Conservation (phyloP, 2,888 invertebrate genomes). For the Crossocerus cetratus region DNA sequence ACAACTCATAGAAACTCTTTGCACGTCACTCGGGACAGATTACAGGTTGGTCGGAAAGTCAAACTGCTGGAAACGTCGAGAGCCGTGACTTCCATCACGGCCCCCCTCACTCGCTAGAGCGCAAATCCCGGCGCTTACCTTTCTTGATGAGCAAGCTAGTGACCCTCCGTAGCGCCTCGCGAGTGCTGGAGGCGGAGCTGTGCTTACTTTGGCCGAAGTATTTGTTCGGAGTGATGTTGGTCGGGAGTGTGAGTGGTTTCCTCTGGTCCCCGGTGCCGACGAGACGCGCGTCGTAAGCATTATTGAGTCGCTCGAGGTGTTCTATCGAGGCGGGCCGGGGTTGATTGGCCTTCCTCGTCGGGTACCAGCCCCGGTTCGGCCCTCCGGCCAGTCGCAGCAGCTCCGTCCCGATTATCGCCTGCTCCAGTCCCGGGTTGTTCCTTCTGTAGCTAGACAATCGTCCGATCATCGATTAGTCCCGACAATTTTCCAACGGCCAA, state of each 20-base stretch:
- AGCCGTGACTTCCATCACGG: constrained; percentile 7
- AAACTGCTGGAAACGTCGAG: constrained; percentile 33
- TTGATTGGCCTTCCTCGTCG: constrained; percentile 82
- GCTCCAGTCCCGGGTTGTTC: constrained; percentile 77
- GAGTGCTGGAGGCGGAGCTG: constrained; percentile 84
- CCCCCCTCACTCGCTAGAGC: constrained; percentile 44
- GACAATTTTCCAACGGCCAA: too few relatives aligned
- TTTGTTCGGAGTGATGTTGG: constrained; percentile 90
- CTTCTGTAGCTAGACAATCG: constrained; percentile 67
- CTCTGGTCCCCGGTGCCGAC: constrained; percentile 80
- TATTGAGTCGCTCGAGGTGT: constrained; percentile 86
- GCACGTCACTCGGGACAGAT: constrained; percentile 36
- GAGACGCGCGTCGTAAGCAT: constrained; percentile 73
- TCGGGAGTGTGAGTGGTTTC: constrained; percentile 91
- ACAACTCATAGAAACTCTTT: constrained; percentile 38
- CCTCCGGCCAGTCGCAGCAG: constrained; percentile 87
- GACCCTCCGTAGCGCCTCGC: constrained; percentile 91
- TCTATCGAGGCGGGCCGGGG: constrained; percentile 90
- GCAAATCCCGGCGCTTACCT: constrained; percentile 80
- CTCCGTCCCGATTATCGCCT: constrained; percentile 86
- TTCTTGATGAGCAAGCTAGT: constrained; percentile 92
- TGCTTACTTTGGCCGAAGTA: constrained; percentile 85
- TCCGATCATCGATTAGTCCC: too few relatives aligned
- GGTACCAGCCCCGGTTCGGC: constrained; percentile 91
- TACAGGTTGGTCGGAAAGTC: constrained; percentile 42